Conservation (phyloP, 2,888 invertebrate species). For the Acanthococcus lagerstroemiae region DNA sequence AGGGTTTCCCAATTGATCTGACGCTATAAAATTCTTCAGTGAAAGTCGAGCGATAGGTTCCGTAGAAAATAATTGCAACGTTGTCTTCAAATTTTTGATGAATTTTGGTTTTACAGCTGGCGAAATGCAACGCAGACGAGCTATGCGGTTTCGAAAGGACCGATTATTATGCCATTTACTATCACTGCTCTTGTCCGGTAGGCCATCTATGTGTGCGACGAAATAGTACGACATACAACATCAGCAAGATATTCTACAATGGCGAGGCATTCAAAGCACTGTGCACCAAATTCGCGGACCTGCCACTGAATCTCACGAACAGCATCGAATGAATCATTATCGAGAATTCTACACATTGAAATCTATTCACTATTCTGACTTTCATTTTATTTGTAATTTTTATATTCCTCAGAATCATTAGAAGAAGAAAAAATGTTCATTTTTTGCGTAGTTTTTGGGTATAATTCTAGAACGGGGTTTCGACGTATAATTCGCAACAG, state of each 20-base stretch:
- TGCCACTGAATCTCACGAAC: background rate
- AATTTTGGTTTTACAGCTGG: background rate
- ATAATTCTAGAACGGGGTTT: too few species aligned
- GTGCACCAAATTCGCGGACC: background rate
- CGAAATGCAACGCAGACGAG: background rate
- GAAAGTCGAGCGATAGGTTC: too few species aligned
- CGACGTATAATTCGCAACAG: too few species aligned
- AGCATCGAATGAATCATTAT: too few species aligned
- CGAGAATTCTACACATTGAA: background rate
- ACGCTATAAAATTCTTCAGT: background rate
- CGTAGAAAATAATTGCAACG: too few species aligned
- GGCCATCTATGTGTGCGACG: background rate
- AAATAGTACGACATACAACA: background rate
- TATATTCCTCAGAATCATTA: background rate
- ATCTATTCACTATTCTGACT: background rate
- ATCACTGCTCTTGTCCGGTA: background rate
- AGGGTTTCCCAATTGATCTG: background rate
- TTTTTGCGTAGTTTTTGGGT: background rate
- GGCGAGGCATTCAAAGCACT: background rate
- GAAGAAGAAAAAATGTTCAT: background rate
- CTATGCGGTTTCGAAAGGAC: background rate
- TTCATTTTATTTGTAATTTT: background rate
- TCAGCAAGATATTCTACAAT: background rate
- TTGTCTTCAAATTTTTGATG: too few species aligned
- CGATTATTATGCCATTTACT: background rate